These are phyloP conservation scores for Amia ocellicauda DNA, from an alignment of 2,113 vertebrate genomes.

Conservation along the genomic window DNA sequence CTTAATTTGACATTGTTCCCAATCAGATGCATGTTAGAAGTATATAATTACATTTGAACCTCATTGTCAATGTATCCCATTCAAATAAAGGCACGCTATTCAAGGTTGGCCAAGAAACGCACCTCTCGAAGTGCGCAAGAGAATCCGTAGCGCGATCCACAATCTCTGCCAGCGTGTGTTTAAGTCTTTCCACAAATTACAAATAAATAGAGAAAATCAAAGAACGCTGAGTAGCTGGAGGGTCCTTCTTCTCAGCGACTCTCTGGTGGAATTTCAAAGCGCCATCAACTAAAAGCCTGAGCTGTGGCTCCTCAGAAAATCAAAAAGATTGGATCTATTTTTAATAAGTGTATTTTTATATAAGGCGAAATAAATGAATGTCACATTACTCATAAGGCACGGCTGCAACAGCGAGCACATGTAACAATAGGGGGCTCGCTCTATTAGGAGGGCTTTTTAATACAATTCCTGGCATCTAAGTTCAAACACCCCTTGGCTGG, in stretches of 20 bases:
- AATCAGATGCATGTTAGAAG: too few species aligned
- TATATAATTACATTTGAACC: too few species aligned
- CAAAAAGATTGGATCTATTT: background rate
- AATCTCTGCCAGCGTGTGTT: background rate
- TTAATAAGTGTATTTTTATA: background rate
- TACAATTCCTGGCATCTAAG: background rate
- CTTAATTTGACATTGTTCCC: too few species aligned
- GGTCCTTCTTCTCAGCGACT: background rate
- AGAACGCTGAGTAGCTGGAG: background rate
- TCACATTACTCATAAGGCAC: background rate
- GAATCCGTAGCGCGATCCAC: background rate
- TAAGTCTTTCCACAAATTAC: background rate
- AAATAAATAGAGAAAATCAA: background rate
- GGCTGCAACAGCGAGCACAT: background rate
- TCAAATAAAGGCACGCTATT: background rate
- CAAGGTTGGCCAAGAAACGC: background rate
- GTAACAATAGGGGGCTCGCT: background rate
- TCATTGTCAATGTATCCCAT: too few species aligned
- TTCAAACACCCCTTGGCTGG: background rate
- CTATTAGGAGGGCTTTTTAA: background rate
- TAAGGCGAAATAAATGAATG: background rate
- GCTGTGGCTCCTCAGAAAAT: background rate
- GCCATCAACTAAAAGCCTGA: background rate
- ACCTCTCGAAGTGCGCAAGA: background rate
- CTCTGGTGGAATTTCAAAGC: background rate